These are phyloP conservation scores for Hystrix cristata DNA, from an alignment of 2,113 vertebrate genomes.

Conservation along the genomic window DNA sequence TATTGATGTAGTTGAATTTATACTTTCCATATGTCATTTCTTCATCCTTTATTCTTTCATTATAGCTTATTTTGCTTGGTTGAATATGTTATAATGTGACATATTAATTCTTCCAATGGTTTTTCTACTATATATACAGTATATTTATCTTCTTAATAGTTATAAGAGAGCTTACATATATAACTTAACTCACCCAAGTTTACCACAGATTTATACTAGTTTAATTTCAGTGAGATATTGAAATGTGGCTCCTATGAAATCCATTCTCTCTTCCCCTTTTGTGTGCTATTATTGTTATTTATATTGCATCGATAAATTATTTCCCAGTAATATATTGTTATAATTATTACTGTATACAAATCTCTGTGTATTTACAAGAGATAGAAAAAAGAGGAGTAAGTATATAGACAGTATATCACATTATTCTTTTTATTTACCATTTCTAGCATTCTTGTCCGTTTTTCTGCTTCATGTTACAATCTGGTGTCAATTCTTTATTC, in stretches of 20 bases:
- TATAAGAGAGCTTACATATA: not conserved
- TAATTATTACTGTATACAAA: not conserved
- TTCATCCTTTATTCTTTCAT: not conserved
- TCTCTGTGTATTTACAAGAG: not conserved
- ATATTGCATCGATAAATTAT: not conserved
- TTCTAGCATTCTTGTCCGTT: not conserved
- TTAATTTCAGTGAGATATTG: not conserved
- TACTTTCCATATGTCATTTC: not conserved
- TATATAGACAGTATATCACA: not conserved
- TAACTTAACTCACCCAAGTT: not conserved
- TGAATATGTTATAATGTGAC: not conserved
- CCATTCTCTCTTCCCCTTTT: not conserved
- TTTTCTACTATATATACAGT: not conserved
- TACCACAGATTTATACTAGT: not conserved
- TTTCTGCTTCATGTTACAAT: not conserved
- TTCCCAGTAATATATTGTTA: not conserved
- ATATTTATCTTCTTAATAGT: not conserved
- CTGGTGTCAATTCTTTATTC: not conserved
- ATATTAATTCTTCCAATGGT: not conserved
- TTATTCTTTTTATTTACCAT: not conserved
- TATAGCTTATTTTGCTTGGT: not conserved
- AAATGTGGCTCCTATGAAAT: not conserved
- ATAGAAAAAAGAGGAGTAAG: not conserved
- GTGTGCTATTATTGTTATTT: not conserved
- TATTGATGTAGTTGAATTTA: not conserved